Evolutionary conservation across 2,888 invertebrate species (phyloP).

Genomic region (Theristus sp.): DNA sequence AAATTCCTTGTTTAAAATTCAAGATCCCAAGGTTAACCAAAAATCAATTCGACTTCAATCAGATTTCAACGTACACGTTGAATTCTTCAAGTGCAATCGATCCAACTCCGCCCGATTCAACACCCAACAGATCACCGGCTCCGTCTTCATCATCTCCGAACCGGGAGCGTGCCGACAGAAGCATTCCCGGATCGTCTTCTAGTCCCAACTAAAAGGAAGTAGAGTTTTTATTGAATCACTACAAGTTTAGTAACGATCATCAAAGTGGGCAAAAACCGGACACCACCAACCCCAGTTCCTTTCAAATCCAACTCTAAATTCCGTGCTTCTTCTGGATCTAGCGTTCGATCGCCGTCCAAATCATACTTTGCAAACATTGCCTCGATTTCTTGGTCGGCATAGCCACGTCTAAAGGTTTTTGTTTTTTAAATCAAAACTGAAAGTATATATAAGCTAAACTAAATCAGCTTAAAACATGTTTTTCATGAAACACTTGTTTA

Average conservation of each 20-base stretch:
- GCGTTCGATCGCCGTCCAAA: slow-evolving; percentile 36
- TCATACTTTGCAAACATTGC: slow-evolving; percentile 48
- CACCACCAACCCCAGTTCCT: background rate
- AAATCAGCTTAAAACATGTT: too few relatives aligned
- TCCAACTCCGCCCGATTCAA: background rate
- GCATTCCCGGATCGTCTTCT: background rate
- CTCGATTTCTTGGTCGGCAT: slow-evolving; percentile 46
- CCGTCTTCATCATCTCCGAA: background rate
- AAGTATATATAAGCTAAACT: background rate
- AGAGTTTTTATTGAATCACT: too few relatives aligned
- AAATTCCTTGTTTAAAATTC: too few relatives aligned
- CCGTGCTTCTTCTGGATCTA: background rate
- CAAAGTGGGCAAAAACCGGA: too few relatives aligned
- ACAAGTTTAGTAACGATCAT: too few relatives aligned
- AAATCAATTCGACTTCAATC: too few relatives aligned
- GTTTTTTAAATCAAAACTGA: too few relatives aligned
- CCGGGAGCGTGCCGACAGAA: background rate
- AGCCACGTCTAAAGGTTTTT: slow-evolving; percentile 39
- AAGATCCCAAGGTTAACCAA: too few relatives aligned
- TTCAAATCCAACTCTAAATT: background rate
- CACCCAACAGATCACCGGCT: background rate
- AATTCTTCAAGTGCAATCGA: background rate
- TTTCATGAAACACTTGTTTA: slow-evolving; percentile 21
- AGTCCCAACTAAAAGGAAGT: background rate
- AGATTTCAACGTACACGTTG: background rate